These are phyloP conservation scores for Nycticebus coucang DNA, from an alignment of 2,113 vertebrate species.

Conservation along the genomic window DNA sequence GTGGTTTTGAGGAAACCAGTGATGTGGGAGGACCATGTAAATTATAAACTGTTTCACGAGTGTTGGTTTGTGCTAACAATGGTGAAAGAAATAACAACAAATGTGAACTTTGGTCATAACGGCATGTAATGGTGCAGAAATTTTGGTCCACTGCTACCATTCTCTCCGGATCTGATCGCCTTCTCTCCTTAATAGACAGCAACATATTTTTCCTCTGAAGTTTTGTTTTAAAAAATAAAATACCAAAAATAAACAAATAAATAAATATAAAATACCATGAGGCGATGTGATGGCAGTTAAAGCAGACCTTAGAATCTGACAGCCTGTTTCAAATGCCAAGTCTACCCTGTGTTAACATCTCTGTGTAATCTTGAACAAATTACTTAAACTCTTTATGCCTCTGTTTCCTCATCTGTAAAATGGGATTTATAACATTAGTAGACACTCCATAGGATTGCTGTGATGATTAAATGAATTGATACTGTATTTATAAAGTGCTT, in stretches of 20 bases:
- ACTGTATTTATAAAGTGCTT: neutral
- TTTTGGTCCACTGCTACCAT: neutral
- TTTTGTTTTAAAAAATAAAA: slow-evolving; percentile 16
- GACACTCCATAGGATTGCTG: neutral
- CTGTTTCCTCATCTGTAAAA: slow-evolving; percentile 6
- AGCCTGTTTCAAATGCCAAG: neutral
- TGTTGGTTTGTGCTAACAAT: neutral
- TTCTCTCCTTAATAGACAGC: neutral
- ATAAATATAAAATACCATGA: neutral
- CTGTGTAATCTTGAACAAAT: neutral
- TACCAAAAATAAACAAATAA: neutral
- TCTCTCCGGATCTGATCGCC: neutral
- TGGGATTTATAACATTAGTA: neutral
- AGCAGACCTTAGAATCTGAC: neutral
- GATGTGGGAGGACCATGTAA: neutral
- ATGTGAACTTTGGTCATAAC: neutral
- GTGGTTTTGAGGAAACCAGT: neutral
- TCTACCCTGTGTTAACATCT: neutral
- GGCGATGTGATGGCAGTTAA: neutral
- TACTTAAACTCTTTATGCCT: neutral
- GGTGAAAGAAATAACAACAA: neutral
- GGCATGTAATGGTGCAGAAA: neutral
- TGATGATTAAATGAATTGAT: slow-evolving; percentile 5
- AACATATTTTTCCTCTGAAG: neutral
- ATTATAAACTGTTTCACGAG: neutral